Evolutionary conservation across 2,113 vertebrate genomes (phyloP), one percentile per base, ranked within the genome.

Genomic region (Xerus inauris): DNA sequence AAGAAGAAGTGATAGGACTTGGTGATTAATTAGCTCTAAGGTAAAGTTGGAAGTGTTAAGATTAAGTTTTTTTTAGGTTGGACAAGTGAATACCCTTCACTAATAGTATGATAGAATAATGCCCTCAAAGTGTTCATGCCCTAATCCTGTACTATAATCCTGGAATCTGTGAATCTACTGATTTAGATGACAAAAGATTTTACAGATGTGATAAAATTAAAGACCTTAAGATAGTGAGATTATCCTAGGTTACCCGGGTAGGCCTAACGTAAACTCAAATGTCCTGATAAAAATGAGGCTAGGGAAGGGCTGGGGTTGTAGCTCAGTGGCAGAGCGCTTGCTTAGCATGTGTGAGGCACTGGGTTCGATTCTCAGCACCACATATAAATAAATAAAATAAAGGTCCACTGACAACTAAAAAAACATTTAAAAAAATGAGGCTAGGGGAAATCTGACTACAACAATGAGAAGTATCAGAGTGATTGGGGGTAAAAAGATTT

Each of bases 21-120:
- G 57, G 75, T 91, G 40, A 67, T 0, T 83, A 77, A 87, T 47
- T 67, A 51, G 24, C 62, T 84, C 65, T 72, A 45, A 87, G 16
- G 17, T 7, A 94, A 62, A 38, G 30, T 0, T 83, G 47, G 12
- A 82, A 84, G 30, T 83, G 71, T 82, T 30, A 77, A 91, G 30
- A 90, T 17, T 65, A 84, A 64, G 16, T n/a, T 91, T 83, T 91
- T 59, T 83, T 91, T 59, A 87, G 62, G 71, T 20, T 95, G 28
- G 9, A 87, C 51, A 32, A 35, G 19, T 80, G 47, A 93, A 20
- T 71, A 59, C 9, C 24, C 75, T 47, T 64, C 38, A 87, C n/a
- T 73, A 88, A 91, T 0, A 79, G 30, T 40, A 59, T 17, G 14
- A 47, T 8, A 67, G 35, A 86, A 69, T 80, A 79, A 84, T 24